Conservation (phyloP, 2,113 vertebrate species). For the Sprattus sprattus region DNA sequence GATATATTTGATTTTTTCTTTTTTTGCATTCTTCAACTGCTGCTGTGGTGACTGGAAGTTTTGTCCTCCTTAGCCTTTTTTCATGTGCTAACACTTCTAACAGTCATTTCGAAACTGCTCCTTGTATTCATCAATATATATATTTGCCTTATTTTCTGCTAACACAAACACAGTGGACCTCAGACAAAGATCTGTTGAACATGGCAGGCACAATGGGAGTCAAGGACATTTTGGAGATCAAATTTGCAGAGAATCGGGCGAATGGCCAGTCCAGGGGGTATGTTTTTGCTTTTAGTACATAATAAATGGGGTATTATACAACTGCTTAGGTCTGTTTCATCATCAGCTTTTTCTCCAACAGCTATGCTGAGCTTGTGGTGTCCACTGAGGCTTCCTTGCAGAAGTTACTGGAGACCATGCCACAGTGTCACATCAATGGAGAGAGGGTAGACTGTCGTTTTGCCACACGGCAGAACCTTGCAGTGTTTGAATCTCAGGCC, state of each 20-base stretch:
- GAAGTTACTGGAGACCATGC: slow-evolving; percentile 83
- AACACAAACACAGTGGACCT: slow-evolving; percentile 85
- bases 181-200: slow-evolving; percentile 83
- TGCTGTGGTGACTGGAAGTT: background rate
- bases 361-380: slow-evolving; percentile 88
- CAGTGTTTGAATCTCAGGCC: slow-evolving; percentile 84
- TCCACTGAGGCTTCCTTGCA: slow-evolving; percentile 85
- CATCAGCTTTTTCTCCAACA: slow-evolving; percentile 49
- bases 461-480: slow-evolving; percentile 85
- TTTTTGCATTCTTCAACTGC: background rate
- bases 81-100: background rate
- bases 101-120: background rate
- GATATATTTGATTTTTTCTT: background rate
- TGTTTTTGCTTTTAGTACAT: slow-evolving; percentile 51
- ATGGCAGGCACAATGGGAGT: slow-evolving; percentile 83
- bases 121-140: background rate
- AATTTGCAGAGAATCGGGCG: slow-evolving; percentile 88
- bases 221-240: slow-evolving; percentile 84
- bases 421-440: slow-evolving; percentile 83
- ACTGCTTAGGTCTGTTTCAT: background rate
- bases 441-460: slow-evolving; percentile 86
- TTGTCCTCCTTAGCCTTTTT: background rate
- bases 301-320: background rate
- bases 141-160: background rate
- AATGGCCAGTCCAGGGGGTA: slow-evolving; percentile 97